Evolutionary conservation across 2,113 vertebrate species (phyloP).

Genomic region (Lynx canadensis): DNA sequence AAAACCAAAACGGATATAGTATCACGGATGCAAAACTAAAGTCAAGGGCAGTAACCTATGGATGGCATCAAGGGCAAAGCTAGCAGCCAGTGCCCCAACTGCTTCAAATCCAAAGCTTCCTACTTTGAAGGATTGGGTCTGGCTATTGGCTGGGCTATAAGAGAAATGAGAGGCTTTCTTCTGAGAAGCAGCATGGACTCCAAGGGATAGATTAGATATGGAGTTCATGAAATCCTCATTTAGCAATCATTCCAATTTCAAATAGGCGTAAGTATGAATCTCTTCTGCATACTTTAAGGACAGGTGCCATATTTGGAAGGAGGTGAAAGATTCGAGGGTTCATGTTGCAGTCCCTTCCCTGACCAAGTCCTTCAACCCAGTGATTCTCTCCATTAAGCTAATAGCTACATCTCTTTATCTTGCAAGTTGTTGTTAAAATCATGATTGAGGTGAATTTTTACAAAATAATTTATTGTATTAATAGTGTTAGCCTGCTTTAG

Average conservation of each 20-base stretch:
- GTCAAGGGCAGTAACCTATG: too few species aligned
- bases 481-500: slow-evolving; percentile 47
- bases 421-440: neutral
- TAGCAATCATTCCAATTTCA: neutral
- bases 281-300: neutral
- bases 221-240: neutral
- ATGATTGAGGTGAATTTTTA: slow-evolving; percentile 39
- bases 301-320: neutral
- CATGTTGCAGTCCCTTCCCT: neutral
- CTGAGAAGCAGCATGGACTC: neutral
- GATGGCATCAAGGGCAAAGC: neutral
- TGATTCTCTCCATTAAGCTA: neutral
- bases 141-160: neutral
- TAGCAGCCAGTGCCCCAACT: neutral
- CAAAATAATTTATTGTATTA: slow-evolving; percentile 23
- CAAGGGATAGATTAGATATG: neutral
- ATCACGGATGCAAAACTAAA: neutral
- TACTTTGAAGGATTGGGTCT: neutral
- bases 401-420: neutral
- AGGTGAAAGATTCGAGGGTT: neutral
- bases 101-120: neutral
- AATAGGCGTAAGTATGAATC: neutral
- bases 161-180: neutral
- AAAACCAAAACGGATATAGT: neutral
- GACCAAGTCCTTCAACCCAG: neutral